phyloP scores from a whole-genome alignment of 1,140 invertebrate species.

The Spodoptera litura region DNA sequence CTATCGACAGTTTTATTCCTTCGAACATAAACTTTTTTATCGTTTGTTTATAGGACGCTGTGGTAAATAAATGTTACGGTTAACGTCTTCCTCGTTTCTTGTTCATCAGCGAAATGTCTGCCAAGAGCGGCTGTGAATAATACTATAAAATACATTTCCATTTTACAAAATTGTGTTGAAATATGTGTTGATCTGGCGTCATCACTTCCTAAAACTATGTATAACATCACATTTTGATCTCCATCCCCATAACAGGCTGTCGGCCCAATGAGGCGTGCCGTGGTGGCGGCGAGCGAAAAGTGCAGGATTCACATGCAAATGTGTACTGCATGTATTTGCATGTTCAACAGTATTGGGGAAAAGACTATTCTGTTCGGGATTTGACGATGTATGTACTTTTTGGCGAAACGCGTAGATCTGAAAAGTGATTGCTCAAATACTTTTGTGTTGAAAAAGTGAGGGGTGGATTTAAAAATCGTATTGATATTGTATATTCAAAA shows the following conservation, averaged over 20 bases:
- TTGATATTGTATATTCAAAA: background rate
- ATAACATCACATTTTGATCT: background rate
- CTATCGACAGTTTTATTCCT: no score
- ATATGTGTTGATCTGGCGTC: no score
- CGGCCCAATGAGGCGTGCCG: constrained; percentile 23
- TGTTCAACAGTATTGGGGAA: constrained; percentile 20
- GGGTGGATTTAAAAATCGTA: background rate
- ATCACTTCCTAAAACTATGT: no score
- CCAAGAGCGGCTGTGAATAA: no score
- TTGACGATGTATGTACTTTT: constrained; percentile 16
- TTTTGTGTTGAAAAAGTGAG: background rate
- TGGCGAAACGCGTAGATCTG: background rate
- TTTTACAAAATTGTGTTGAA: no score
- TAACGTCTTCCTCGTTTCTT: no score
- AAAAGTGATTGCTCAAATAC: constrained; percentile 18
- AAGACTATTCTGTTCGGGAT: constrained; percentile 16
- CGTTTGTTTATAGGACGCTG: no score
- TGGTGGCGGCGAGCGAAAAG: constrained; percentile 22
- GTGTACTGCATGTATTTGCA: constrained; percentile 32
- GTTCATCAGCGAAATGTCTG: no score
- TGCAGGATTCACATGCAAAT: constrained; percentile 48
- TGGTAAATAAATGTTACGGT: no score
- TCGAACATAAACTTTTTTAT: no score
- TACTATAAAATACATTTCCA: no score
- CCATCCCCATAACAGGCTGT: background rate